Evolutionary conservation across 2,113 vertebrate genomes (phyloP), one percentile per base, ranked within the genome.

Genomic region (Xenus cinereus): DNA sequence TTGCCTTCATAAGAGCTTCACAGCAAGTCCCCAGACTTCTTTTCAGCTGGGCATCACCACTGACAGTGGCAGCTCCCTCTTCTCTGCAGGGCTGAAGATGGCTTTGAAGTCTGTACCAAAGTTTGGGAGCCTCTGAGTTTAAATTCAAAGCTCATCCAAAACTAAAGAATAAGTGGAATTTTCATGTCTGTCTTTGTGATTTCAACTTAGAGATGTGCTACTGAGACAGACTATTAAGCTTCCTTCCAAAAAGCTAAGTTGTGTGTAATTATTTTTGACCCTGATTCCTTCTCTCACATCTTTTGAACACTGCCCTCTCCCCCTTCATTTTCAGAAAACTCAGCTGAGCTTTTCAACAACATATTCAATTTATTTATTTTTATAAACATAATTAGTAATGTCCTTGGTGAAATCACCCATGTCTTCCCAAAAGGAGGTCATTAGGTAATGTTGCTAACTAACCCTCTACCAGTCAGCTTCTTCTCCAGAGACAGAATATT

Each of bases 21-120:
- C 24, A 46, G 22, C 0, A 17, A 59, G 39, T 59, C 9, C 18
- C 43, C 46, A 54, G 18, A 33, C 0, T 33, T 43, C 10, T 10
- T 37, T 75, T 26, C 53, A 80, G 19, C 45, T 54, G 14, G 1
- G 39, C 0, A 7, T 6, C 75, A 54, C n/a, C 22, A 5, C 0
- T 37, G 88, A 74, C 32, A 84, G 50, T 7, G 37, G 30, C 7
- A 27, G 19, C 19, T 76, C 14, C 48, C 26, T 43, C 19, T 54
- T 73, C 72, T 35, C 26, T 84, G 28, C 28, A 89, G 68, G 62
- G 30, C 62, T 19, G 7, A 46, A 67, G 19, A 23, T 35, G 21
- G 33, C 41, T 86, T 41, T 43, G 45, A 71, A 63, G 23, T 19
- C 16, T 48, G 19, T 59, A 50, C 45, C 33, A 17, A 32, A 67